Percentiles rank a stretch among this genome's conserved stretches.
Conservation (phyloP, 2,888 invertebrate species). For the Athalia circularis region DNA sequence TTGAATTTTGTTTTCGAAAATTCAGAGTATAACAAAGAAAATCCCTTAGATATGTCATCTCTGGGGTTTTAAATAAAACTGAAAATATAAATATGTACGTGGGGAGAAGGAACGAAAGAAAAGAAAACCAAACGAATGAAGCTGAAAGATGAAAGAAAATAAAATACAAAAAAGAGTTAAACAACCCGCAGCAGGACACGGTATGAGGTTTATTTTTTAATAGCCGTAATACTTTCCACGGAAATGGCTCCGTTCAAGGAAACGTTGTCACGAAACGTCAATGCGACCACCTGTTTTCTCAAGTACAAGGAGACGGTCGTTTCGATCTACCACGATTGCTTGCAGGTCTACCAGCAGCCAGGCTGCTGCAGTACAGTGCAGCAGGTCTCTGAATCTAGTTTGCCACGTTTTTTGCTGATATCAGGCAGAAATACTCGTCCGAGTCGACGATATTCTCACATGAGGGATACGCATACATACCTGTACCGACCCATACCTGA, state of each 20-base stretch:
- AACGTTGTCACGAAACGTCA: neutral
- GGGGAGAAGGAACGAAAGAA: too few relatives aligned
- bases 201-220: neutral
- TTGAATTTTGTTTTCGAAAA: too few relatives aligned
- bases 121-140: neutral
- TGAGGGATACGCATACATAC: neutral
- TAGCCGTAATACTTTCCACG: neutral
- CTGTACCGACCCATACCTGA: too few relatives aligned
- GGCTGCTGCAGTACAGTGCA: too few relatives aligned
- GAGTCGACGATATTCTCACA: neutral
- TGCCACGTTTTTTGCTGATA: neutral
- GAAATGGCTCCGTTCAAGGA: neutral
- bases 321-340: neutral
- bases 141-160: neutral
- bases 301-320: neutral
- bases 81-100: too few relatives aligned
- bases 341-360: too few relatives aligned
- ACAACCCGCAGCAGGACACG: conserved; percentile 4
- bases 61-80: too few relatives aligned
- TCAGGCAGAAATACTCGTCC: neutral
- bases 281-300: conserved; percentile 14
- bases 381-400: too few relatives aligned
- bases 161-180: neutral
- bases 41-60: too few relatives aligned
- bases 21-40: too few relatives aligned